Percentiles rank a stretch among this genome's conserved stretches.
Evolutionary conservation across 2,113 vertebrate genomes (phyloP).

Genomic region (Sakesphorus luctuosus): DNA sequence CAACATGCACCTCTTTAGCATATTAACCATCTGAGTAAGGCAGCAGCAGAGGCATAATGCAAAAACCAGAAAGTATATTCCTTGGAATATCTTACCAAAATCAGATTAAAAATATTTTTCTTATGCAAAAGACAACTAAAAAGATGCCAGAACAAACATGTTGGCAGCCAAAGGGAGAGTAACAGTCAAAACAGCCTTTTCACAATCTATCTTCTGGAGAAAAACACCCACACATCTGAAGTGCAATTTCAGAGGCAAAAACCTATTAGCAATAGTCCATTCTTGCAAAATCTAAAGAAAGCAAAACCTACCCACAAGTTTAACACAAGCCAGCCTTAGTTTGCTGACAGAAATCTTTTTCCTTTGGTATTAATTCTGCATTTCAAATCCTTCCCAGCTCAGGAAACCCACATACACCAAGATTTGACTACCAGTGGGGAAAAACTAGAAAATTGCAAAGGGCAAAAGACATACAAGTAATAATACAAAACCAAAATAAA

Average conservation of each 20-base stretch:
- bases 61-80: not conserved
- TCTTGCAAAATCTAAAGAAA: not conserved
- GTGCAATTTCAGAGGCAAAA: not conserved
- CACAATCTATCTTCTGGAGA: not conserved
- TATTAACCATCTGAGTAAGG: not conserved
- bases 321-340: not conserved
- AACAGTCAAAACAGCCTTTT: not conserved
- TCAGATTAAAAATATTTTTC: not conserved
- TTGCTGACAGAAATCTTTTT: not conserved
- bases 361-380: not conserved
- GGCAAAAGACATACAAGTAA: not conserved
- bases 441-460: not conserved
- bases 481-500: not conserved
- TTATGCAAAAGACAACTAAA: not conserved
- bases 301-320: not conserved
- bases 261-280: not conserved
- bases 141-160: not conserved
- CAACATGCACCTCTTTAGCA: accelerated
- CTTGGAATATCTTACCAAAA: not conserved
- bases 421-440: not conserved
- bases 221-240: not conserved
- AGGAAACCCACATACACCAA: conserved; percentile 36
- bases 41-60: not conserved
- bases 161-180: not conserved
- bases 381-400: not conserved